Base-by-base conservation (phyloP, 2,797 vertebrate genomes). In the Rallus crepitans region DNA sequence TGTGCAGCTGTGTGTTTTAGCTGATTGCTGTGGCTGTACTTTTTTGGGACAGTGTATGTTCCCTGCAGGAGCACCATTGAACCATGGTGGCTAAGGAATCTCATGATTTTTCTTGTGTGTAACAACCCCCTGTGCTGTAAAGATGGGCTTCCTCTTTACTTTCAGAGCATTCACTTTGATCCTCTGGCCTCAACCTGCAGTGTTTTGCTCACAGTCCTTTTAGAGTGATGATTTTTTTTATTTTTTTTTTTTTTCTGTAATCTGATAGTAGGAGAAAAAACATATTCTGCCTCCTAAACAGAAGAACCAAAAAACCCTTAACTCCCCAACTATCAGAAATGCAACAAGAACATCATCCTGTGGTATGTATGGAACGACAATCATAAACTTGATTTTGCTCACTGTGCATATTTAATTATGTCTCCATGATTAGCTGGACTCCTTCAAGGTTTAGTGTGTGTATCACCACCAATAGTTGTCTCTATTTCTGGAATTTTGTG, bases 11-110 rank as follows among this genome's bases (percentile, higher is more conserved):
- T 48, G 28, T 68, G 16, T 45, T 83, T 78, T 68, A 66, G 42
- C 31, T 77, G 65, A 47, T 42, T 35, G n/a, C 6, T 48, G 33
- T 37, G 30, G 63, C 12, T 31, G 20, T 7, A 39, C 27, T 52
- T 77, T 8, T 20, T 1, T 7, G 1, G 8, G 14, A 18, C 75
- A n/a, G 8, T 23, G n/a, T 6, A 6, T 0, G 1, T 17, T 5
- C 6, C 11, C 14, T 63, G 9, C 7, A 66, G 23, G 11, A 68
- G 5, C 4, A 7, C 11, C 4, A 9, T 4, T 40, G 27, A 18
- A 59, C 14, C 2, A 9, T 7, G 4, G 20, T 66, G 18, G 4
- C 15, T 57, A 37, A 79, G 20, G 11, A 53, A 63, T 63, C 33
- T 42, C 33, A 68, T 0, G 0, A 7, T 14, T 56, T 70, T 76